Conservation (phyloP, 1,140 invertebrate genomes). For the Trichonephila inaurata region DNA sequence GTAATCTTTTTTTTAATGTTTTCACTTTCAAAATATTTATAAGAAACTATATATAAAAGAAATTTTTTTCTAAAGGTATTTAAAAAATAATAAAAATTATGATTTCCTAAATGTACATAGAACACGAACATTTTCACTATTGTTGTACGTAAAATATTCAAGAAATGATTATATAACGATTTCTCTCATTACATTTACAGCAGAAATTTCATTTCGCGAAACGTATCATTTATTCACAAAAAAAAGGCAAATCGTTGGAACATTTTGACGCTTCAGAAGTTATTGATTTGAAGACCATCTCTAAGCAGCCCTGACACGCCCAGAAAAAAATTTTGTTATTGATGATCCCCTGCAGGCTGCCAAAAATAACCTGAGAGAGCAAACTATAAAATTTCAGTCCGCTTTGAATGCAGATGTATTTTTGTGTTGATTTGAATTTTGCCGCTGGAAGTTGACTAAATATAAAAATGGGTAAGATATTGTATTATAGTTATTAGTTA, state of each 20-base stretch:
- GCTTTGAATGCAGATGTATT: neutral
- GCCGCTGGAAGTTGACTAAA: neutral
- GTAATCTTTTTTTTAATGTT: no score
- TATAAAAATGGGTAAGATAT: neutral
- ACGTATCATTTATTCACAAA: neutral
- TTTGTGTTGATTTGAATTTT: neutral
- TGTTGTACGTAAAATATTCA: neutral
- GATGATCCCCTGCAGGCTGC: neutral
- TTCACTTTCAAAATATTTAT: no score
- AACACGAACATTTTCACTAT: neutral
- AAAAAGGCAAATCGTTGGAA: neutral
- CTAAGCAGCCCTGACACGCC: constrained; percentile 26
- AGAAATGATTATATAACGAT: neutral
- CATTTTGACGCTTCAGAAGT: constrained; percentile 23
- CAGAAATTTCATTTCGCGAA: neutral
- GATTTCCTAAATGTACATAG: no score
- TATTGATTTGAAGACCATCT: constrained; percentile 35
- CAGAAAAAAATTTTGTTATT: constrained; percentile 54
- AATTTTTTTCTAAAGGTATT: no score
- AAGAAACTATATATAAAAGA: no score
- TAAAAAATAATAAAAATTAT: no score
- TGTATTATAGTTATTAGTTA: no score
- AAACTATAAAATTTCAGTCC: neutral
- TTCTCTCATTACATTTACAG: neutral
- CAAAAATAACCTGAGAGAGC: neutral